Evolutionary conservation across 2,888 invertebrate species (phyloP).

Genomic region (Lymantria monacha): DNA sequence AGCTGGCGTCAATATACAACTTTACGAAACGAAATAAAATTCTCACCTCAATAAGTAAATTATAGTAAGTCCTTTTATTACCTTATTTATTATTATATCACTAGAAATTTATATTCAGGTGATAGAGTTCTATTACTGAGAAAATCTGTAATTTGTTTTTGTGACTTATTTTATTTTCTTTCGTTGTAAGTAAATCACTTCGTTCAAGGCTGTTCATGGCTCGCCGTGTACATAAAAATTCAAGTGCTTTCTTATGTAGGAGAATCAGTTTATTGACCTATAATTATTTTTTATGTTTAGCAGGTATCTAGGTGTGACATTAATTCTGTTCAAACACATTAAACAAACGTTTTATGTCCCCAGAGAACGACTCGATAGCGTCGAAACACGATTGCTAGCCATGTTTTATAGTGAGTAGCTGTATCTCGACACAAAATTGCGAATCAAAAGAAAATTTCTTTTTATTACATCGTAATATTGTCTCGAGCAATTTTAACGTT

Average conservation of each 20-base stretch:
- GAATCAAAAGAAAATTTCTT: conserved; percentile 64
- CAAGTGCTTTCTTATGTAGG: conserved; percentile 44
- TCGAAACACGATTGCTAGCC: conserved; percentile 46
- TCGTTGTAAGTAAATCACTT: conserved; percentile 14
- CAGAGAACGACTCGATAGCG: conserved; percentile 48
- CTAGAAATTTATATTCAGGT: conserved; percentile 1
- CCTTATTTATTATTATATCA: conserved; percentile 2
- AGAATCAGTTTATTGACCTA: conserved; percentile 46
- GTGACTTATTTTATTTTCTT: conserved; percentile 12
- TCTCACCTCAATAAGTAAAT: no score
- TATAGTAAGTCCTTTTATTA: background rate
- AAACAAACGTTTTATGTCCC: conserved; percentile 54
- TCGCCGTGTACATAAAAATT: conserved; percentile 18
- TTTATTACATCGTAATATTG: conserved; percentile 60
- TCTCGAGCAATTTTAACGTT: conserved; percentile 52
- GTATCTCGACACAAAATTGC: conserved; percentile 56
- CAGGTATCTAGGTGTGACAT: conserved; percentile 53
- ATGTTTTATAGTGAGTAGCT: conserved; percentile 59
- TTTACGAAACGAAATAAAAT: no score
- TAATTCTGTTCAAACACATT: conserved; percentile 60
- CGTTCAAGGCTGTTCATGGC: conserved; percentile 5
- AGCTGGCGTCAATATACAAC: no score
- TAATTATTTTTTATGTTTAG: conserved; percentile 51
- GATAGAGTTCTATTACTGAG: conserved; percentile 5
- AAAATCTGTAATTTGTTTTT: conserved; percentile 8